A percentile compares a stretch with the other conserved stretches of the same genome.
phyloP scores from a whole-genome alignment of 2,888 invertebrate species.

The Lymantria dispar region DNA sequence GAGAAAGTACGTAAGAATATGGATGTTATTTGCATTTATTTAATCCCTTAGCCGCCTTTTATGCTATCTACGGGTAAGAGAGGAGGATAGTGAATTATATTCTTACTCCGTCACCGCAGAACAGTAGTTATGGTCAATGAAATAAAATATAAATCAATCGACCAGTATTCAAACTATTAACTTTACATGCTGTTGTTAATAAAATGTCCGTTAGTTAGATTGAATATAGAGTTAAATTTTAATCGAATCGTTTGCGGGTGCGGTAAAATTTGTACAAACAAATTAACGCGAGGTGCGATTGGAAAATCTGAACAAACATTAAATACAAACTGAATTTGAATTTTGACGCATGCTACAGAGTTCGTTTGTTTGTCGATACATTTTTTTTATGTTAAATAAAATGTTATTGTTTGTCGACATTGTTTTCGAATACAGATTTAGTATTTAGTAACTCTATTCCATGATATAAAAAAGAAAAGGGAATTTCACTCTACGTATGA shows the following conservation, averaged over 20 bases:
- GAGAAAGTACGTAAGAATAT: too few species aligned
- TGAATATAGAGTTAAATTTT: constrained; percentile 59
- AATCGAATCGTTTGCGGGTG: constrained; percentile 62
- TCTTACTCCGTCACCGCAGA: too few species aligned
- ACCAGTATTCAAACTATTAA: constrained; percentile 12
- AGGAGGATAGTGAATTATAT: too few species aligned
- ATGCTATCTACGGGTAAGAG: too few species aligned
- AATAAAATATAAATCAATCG: not conserved
- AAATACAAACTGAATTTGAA: constrained; percentile 56
- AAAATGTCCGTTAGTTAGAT: constrained; percentile 40
- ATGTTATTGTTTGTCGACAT: constrained; percentile 7
- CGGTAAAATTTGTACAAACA: constrained; percentile 67
- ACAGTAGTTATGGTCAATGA: not conserved
- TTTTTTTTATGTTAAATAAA: constrained; percentile 8
- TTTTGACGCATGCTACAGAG: constrained; percentile 36
- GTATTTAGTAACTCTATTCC: not conserved
- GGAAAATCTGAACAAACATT: constrained; percentile 68
- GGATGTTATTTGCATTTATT: too few species aligned
- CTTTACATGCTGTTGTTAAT: constrained; percentile 37
- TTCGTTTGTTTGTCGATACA: constrained; percentile 18
- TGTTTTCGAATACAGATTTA: not conserved
- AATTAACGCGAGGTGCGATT: constrained; percentile 69
- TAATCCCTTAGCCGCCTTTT: too few species aligned
- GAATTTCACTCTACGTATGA: too few species aligned
- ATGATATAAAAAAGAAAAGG: not conserved